Conservation (phyloP, 37 sponge, comb jelly and placozoan genomes). For the Chondrilla cf. caribensis region DNA sequence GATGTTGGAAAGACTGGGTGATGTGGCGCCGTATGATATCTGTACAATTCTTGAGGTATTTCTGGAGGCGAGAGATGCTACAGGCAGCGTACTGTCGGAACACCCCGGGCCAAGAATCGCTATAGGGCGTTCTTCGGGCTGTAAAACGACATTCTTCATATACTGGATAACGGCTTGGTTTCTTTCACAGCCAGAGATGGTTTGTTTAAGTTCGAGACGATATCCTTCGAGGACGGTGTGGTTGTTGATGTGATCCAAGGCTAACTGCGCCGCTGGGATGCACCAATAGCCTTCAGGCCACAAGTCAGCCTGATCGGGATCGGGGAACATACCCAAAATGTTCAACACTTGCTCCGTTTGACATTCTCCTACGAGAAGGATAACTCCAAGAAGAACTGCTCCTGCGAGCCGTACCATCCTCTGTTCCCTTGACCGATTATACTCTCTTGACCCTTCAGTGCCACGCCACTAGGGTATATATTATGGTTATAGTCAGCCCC, state of each 20-base stretch:
- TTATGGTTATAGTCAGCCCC: too few relatives aligned
- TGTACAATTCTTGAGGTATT: not conserved
- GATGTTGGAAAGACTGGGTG: constrained; percentile 7
- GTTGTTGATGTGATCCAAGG: constrained; percentile 46
- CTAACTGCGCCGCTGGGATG: constrained; percentile 45
- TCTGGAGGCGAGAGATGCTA: constrained; percentile 6
- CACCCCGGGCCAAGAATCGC: constrained; percentile 28
- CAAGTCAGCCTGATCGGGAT: not conserved
- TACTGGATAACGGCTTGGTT: not conserved
- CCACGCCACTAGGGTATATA: too few relatives aligned
- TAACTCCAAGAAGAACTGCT: too few relatives aligned
- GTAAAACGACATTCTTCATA: not conserved
- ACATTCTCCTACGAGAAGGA: too few relatives aligned
- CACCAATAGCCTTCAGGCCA: constrained; percentile 14
- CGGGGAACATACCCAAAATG: constrained; percentile 16
- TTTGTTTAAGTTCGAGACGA: constrained; percentile 24
- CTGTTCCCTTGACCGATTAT: too few relatives aligned
- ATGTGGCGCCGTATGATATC: constrained; percentile 26
- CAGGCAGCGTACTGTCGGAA: not conserved
- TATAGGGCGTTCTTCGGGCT: not conserved
- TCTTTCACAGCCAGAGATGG: not conserved
- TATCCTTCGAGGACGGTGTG: constrained; percentile 14
- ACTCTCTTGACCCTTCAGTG: too few relatives aligned
- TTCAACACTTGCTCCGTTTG: not conserved
- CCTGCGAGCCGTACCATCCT: too few relatives aligned